A percentile compares a stretch with the other conserved stretches of the same genome.
These are phyloP conservation scores for Drosophila yooni DNA, from an alignment of 2,888 invertebrate genomes.

Conservation along the genomic window DNA sequence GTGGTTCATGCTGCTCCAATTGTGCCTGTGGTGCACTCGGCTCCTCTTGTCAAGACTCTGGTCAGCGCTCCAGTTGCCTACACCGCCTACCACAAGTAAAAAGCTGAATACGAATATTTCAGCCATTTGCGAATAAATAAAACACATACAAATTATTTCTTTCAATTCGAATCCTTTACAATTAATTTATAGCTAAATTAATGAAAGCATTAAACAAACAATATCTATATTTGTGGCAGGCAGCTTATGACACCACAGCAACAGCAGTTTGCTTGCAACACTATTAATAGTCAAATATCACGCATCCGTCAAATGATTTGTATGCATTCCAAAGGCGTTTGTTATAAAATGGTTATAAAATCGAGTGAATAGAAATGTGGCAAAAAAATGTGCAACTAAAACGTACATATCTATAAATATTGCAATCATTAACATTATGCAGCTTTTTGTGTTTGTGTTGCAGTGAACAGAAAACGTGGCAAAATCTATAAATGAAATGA, in stretches of 20 bases:
- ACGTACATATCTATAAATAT: background rate
- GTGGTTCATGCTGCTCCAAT: slow-evolving; percentile 43
- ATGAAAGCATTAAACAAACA: background rate
- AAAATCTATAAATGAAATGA: slow-evolving; percentile 1
- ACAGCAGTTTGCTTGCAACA: background rate
- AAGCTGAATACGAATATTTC: background rate
- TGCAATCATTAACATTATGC: background rate
- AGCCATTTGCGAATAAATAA: slow-evolving; percentile 23
- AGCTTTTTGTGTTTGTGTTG: background rate
- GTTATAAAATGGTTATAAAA: background rate
- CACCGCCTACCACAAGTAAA: slow-evolving; percentile 66
- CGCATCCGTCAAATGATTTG: slow-evolving; percentile 14
- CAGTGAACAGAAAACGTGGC: slow-evolving; percentile 7
- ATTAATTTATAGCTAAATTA: background rate
- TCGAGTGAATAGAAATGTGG: slow-evolving; percentile 7
- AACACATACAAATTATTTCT: slow-evolving; percentile 1
- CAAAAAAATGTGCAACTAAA: background rate
- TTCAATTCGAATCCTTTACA: background rate
- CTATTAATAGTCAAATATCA: slow-evolving; percentile 6
- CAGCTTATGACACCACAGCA: background rate
- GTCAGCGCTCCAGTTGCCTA: slow-evolving; percentile 61
- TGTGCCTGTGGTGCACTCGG: slow-evolving; percentile 55
- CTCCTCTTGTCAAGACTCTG: slow-evolving; percentile 63
- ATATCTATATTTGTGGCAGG: background rate
- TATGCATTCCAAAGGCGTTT: background rate